Conservation (phyloP, 2,888 invertebrate species). For the Adelognathus sp. region DNA sequence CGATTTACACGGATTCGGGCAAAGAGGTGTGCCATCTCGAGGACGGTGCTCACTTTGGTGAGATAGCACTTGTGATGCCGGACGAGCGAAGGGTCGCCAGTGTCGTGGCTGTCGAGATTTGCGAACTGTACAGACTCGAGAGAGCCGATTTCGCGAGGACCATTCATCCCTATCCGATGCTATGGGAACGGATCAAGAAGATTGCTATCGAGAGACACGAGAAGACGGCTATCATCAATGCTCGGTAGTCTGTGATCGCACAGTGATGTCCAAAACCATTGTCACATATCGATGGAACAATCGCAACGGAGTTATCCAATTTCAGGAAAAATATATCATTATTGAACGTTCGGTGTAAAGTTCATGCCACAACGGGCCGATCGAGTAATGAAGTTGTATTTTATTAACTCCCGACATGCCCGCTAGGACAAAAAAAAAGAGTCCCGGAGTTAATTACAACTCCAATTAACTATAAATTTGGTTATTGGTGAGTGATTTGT, state of each 20-base stretch:
- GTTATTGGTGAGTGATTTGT: too few species aligned
- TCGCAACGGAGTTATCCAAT: background rate
- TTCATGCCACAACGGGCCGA: too few species aligned
- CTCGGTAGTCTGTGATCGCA: constrained; percentile 56
- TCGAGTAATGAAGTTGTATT: too few species aligned
- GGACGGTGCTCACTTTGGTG: constrained; percentile 81
- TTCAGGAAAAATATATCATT: too few species aligned
- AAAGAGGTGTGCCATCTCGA: constrained; percentile 79
- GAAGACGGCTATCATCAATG: constrained; percentile 74
- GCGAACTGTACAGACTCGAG: constrained; percentile 79
- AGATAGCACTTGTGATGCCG: constrained; percentile 79
- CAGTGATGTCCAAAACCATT: background rate
- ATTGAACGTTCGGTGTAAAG: too few species aligned
- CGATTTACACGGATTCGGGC: constrained; percentile 82
- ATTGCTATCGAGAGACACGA: constrained; percentile 78
- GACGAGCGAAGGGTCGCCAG: constrained; percentile 77
- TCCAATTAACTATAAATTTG: too few species aligned
- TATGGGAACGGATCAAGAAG: constrained; percentile 79
- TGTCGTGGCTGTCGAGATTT: constrained; percentile 80
- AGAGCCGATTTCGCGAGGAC: constrained; percentile 77
- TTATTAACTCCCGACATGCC: too few species aligned
- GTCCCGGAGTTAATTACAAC: too few species aligned
- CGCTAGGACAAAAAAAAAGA: too few species aligned
- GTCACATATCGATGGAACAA: too few species aligned
- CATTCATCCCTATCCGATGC: constrained; percentile 78